Base-by-base conservation (phyloP, 2,113 vertebrate species). In the Dissostichus mawsoni region DNA sequence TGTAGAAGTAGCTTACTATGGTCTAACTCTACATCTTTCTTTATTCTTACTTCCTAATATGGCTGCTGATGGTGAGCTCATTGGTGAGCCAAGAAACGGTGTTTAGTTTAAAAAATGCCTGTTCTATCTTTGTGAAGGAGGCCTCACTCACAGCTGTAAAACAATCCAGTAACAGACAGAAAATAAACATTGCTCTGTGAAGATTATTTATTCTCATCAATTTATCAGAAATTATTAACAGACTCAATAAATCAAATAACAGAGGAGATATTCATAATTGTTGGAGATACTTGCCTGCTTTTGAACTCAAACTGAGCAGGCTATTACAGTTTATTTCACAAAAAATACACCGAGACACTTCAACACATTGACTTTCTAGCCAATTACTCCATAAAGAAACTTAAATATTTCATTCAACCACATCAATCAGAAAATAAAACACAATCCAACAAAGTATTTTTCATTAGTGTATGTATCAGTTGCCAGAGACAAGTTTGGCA, bases 251-350 rank as follows among this genome's bases (percentile, higher is more conserved):
- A 41, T 41, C 6, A 41, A 41, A 41, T 8, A 8, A 6, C 6
- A 41, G 36, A 41, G 36, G 36, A 5, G 36, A 8, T 8, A n/a
- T 48, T 29, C 1, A 47, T 11, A 33, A 71, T 29, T 13, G 4
- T 44, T 48, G 16, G 0, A 23, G 7, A 8, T 9, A 5, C 50
- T 33, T 50, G 36, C 11, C 1, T 53, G 14, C 2, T 11, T 45
- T 25, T 29, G 8, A 75, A 50, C 44, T 11, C 52, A 72, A 62
- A n/a, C 33, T 56, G 47, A 59, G 23, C 41, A 36, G 3, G 0
- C 51, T 8, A 14, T 41, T 18, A 18, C 4, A 13, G n/a, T 92
- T 90, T 87, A 92, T 90, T 92, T 80, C 29, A 85, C 64, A 71
- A 3, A 76, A 76, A 1, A 71, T 68, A 41, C 0, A 69, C 7